Conservation (phyloP, 2,113 vertebrate genomes). For the Leptosomus discolor region DNA sequence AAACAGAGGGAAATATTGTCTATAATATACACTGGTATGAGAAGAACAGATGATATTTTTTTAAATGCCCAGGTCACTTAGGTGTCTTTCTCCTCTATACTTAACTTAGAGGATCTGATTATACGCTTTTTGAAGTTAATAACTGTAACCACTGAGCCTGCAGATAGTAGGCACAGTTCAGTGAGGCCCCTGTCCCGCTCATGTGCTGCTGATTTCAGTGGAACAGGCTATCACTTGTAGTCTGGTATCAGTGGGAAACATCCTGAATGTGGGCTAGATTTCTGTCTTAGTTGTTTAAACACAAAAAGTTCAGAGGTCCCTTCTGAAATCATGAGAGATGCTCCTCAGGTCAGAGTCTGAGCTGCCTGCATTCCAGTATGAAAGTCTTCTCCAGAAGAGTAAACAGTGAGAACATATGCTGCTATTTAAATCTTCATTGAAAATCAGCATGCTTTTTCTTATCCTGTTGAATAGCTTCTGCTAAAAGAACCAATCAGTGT, state of each 20-base stretch:
- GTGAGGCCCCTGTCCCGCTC: neutral
- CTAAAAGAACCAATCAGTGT: neutral
- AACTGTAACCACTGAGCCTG: neutral
- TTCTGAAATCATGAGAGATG: neutral
- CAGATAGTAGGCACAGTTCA: neutral
- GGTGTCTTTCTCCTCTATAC: neutral
- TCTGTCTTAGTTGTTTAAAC: neutral
- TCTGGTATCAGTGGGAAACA: neutral
- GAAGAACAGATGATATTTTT: neutral
- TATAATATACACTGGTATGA: neutral
- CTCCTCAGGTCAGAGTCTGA: neutral
- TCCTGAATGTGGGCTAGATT: neutral
- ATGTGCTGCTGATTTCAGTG: neutral
- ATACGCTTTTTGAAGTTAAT: neutral
- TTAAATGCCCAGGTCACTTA: accelerated
- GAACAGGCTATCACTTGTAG: neutral
- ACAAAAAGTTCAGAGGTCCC: neutral
- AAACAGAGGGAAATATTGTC: neutral
- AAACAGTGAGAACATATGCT: neutral
- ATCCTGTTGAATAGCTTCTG: neutral
- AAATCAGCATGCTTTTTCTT: neutral
- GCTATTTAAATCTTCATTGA: neutral
- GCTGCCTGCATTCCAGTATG: neutral
- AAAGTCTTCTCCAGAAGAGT: neutral
- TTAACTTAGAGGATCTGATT: neutral